phyloP scores from a whole-genome alignment of 2,113 vertebrate genomes.

The Mastomys coucha region DNA sequence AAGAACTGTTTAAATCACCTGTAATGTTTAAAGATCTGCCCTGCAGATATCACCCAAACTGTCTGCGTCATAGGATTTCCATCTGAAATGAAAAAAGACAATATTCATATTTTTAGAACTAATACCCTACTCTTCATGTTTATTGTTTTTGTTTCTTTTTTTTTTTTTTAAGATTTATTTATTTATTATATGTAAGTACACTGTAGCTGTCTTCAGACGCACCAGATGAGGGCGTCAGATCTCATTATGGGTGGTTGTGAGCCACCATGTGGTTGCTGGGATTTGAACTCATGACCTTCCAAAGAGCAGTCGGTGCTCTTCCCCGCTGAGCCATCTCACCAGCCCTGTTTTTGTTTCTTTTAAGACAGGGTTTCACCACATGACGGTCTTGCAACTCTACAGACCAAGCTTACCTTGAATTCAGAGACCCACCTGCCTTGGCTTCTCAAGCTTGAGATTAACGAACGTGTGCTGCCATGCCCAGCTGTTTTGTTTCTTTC shows the following conservation, averaged over 20 bases:
- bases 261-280: too few species aligned
- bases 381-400: background rate
- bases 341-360: background rate
- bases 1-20: slow-evolving; percentile 64
- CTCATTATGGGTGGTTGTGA: too few species aligned
- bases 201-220: too few species aligned
- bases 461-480: too few species aligned
- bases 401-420: background rate
- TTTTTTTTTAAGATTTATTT: too few species aligned
- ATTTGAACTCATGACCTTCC: too few species aligned
- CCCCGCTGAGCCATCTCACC: too few species aligned
- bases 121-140: background rate
- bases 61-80: slow-evolving; percentile 74
- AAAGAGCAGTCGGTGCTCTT: too few species aligned
- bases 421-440: background rate
- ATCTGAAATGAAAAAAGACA: slow-evolving; percentile 79
- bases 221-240: too few species aligned
- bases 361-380: background rate
- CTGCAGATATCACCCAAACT: slow-evolving; percentile 62
- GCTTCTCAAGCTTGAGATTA: background rate
- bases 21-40: slow-evolving; percentile 68
- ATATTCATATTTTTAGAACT: slow-evolving; percentile 47
- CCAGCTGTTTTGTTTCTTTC: background rate
- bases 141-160: background rate
- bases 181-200: too few species aligned